Percentiles rank a stretch among this genome's conserved stretches.
Evolutionary conservation across 2,797 vertebrate genomes (phyloP).

Genomic region (Leptoclinus maculatus): DNA sequence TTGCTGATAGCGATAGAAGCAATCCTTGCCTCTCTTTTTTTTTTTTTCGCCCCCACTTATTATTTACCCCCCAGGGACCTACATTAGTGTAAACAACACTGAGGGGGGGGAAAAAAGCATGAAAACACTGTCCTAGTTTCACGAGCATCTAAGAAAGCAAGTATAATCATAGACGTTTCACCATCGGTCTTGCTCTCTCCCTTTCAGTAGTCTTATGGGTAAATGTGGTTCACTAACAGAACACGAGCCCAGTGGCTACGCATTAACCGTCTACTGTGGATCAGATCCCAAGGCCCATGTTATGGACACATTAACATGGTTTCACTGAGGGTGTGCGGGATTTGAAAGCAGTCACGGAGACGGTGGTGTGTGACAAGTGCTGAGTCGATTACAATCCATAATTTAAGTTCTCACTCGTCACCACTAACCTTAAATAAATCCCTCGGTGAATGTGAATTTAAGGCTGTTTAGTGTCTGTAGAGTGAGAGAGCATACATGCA

Average conservation of each 20-base stretch:
- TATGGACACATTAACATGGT: constrained; percentile 52
- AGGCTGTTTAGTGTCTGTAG: constrained; percentile 8
- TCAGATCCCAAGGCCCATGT: constrained; percentile 49
- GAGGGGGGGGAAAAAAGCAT: constrained; percentile 75
- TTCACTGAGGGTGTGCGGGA: constrained; percentile 43
- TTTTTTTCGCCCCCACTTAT: constrained; percentile 47
- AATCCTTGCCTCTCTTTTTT: constrained; percentile 80
- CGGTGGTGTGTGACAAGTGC: constrained; percentile 42
- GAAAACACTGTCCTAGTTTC: constrained; percentile 82
- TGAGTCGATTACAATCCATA: constrained; percentile 54
- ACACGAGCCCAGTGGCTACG: constrained; percentile 62
- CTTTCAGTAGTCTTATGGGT: constrained; percentile 44
- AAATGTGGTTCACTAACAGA: constrained; percentile 52
- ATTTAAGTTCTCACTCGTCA: constrained; percentile 31
- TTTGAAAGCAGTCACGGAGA: constrained; percentile 56
- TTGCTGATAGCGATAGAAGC: constrained; percentile 89
- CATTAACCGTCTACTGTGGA: constrained; percentile 53
- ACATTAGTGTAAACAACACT: constrained; percentile 91
- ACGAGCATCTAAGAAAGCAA: constrained; percentile 75
- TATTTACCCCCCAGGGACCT: constrained; percentile 86
- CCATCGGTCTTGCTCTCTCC: constrained; percentile 52
- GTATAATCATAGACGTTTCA: constrained; percentile 63
- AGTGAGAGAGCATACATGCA: background rate
- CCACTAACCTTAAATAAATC: constrained; percentile 58
- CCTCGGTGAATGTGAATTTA: constrained; percentile 18